A percentile compares a stretch with the other conserved stretches of the same genome.
Conservation (phyloP, 2,113 vertebrate species). For the Myotis davidii region DNA sequence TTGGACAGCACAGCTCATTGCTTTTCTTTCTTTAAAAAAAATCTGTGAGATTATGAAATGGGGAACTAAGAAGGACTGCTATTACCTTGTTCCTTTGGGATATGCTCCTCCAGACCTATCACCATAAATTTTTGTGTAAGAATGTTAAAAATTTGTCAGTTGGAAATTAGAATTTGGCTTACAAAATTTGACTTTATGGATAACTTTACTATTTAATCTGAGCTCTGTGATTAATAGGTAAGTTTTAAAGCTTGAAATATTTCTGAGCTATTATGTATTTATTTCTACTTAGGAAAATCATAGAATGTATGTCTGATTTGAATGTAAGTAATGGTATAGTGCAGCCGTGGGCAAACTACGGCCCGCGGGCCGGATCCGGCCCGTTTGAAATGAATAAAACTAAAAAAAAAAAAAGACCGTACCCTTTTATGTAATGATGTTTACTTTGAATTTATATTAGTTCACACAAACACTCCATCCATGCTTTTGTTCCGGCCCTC, state of each 20-base stretch:
- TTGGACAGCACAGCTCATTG: not conserved
- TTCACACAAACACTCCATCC: no score
- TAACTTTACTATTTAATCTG: not conserved
- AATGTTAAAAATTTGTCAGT: conserved; percentile 41
- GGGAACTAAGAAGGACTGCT: not conserved
- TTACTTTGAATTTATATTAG: no score
- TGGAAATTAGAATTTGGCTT: not conserved
- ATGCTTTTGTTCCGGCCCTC: no score
- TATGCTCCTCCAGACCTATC: not conserved
- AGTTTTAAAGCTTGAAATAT: not conserved
- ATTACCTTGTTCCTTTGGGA: not conserved
- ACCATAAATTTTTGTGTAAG: not conserved
- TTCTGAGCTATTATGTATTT: not conserved
- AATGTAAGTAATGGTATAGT: not conserved
- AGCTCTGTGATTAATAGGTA: not conserved
- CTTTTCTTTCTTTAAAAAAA: not conserved
- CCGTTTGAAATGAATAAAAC: no score
- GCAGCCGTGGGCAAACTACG: no score
- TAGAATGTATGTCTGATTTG: not conserved
- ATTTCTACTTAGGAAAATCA: not conserved
- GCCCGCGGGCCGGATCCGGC: no score
- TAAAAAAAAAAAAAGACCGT: no score
- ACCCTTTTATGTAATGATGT: no score
- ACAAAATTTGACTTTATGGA: not conserved
- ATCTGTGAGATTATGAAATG: not conserved